These are phyloP conservation scores for Myrmecophaga tridactyla DNA, from an alignment of 2,113 vertebrate species.

Conservation along the genomic window DNA sequence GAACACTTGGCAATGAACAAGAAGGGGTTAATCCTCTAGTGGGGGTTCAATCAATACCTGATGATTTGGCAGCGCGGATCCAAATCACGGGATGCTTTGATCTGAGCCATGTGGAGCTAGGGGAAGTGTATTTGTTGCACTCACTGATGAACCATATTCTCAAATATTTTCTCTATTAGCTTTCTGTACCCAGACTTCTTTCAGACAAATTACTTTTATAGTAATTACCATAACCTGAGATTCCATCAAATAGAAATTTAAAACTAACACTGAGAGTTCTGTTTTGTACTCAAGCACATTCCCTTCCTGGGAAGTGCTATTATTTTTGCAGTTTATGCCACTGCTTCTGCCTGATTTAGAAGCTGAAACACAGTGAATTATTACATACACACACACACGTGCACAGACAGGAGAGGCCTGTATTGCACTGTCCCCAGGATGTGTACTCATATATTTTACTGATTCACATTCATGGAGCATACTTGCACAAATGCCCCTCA, in stretches of 20 bases:
- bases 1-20: neutral
- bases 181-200: conserved; percentile 75
- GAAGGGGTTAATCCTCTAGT: conserved; percentile 81
- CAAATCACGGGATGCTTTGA: conserved; percentile 88
- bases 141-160: conserved; percentile 84
- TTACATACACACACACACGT: neutral
- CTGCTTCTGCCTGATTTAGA: conserved; percentile 46
- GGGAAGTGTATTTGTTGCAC: conserved; percentile 82
- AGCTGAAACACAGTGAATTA: conserved; percentile 75
- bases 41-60: conserved; percentile 87
- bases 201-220: conserved; percentile 79
- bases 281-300: conserved; percentile 53
- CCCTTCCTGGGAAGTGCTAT: conserved; percentile 57
- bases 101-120: conserved; percentile 82
- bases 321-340: neutral
- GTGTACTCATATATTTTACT: neutral
- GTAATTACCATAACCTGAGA: conserved; percentile 77
- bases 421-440: neutral
- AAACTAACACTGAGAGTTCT: conserved; percentile 70
- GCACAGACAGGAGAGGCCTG: neutral
- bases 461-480: neutral
- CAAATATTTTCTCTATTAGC: conserved; percentile 84
- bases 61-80: conserved; percentile 89
- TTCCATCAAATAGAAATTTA: conserved; percentile 71
- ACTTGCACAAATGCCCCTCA: neutral